Conservation (phyloP, 2,113 vertebrate species). For the Plotosus lineatus region DNA sequence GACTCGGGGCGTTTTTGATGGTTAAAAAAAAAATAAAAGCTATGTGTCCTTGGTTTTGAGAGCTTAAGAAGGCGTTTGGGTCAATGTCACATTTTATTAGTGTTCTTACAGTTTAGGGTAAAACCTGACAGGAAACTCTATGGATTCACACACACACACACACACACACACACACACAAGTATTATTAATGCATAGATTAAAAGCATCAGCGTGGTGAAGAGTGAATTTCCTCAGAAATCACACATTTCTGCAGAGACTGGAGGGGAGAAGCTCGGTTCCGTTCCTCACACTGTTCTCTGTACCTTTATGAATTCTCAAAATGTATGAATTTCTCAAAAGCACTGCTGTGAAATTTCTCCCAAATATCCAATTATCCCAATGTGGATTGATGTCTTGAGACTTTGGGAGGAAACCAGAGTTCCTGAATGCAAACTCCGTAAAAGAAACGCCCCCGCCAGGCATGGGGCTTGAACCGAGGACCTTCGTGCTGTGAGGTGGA, state of each 20-base stretch:
- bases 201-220: background rate
- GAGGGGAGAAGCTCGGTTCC: background rate
- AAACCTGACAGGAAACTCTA: constrained; percentile 29
- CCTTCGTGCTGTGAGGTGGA: no score
- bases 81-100: constrained; percentile 35
- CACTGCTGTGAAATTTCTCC: no score
- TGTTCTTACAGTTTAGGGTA: background rate
- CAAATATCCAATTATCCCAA: no score
- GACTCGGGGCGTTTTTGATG: constrained; percentile 1
- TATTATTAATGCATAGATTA: background rate
- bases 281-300: background rate
- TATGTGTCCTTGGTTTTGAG: constrained; percentile 16
- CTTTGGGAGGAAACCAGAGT: no score
- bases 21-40: background rate
- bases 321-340: no score
- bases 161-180: background rate
- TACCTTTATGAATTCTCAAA: background rate
- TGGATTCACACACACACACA: background rate
- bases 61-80: constrained; percentile 24
- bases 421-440: no score
- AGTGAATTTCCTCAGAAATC: background rate
- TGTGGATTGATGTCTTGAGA: no score
- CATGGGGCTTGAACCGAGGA: no score
- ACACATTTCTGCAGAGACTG: background rate
- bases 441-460: no score